phyloP scores from a whole-genome alignment of 1,140 invertebrate genomes.

The Brachystomella parvula region DNA sequence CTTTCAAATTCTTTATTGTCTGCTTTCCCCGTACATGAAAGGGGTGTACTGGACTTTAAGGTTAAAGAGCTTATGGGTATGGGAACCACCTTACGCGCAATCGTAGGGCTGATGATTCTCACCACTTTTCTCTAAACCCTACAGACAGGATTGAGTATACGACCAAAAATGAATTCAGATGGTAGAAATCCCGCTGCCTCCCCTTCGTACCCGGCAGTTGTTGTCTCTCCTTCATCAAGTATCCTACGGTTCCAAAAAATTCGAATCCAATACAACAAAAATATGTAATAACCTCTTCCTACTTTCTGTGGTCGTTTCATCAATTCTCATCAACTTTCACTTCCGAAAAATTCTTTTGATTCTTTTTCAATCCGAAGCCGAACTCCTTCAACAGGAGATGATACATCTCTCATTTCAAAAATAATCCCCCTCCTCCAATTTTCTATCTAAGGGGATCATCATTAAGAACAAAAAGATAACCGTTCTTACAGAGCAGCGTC shows the following conservation, averaged over 20 bases:
- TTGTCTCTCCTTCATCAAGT: neutral
- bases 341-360: too few species aligned
- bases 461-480: too few species aligned
- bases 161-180: conserved; percentile 11
- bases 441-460: neutral
- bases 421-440: neutral
- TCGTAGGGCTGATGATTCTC: conserved; percentile 10
- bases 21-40: too few species aligned
- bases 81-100: conserved; percentile 15
- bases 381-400: neutral
- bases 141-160: neutral
- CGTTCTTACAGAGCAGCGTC: too few species aligned
- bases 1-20: too few species aligned
- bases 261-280: too few species aligned
- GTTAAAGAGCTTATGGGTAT: too few species aligned
- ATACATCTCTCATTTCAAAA: neutral
- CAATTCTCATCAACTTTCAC: too few species aligned
- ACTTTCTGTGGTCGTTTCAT: too few species aligned
- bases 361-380: neutral
- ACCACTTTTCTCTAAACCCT: neutral
- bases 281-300: too few species aligned
- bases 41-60: too few species aligned
- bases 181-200: neutral
- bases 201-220: conserved; percentile 13
- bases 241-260: neutral